Evolutionary conservation across 1,140 invertebrate species (phyloP), one percentile per base, ranked within the genome.

Genomic region (Drosophila tani): DNA sequence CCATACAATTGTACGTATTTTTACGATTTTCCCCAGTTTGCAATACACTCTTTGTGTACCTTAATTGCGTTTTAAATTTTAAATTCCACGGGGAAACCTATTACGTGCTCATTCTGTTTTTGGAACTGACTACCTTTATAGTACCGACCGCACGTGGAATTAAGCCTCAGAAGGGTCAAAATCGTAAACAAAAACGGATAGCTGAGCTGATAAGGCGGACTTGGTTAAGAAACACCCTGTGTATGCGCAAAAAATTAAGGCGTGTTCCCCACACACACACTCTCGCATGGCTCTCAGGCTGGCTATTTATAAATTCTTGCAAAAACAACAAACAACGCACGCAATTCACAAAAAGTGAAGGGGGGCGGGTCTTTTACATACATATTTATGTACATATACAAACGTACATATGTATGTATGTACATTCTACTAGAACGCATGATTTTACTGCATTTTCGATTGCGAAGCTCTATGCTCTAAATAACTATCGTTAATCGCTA

Each of bases 271-370:
- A 40, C 43, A 77, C 32, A 59, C 19, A 66, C 32, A 59, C 56
- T 46, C 55, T 60, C 24, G 38, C 17, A 56, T 24, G n/a, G n/a
- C n/a, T n/a, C n/a, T 82, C 68, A 68, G 58, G 70, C 77, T 35
- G 65, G 71, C 81, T 87, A 88, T 84, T 87, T 87, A 81, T 87
- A 87, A 84, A 78, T 49, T 63, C 59, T 78, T 77, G 68, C 84
- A 87, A 83, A 79, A 86, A 86, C 75, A 86, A 79, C 63, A 79
- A 71, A 71, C 46, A 75, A 49, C 41, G 27, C 53, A 71, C 46
- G 51, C 65, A 78, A 46, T 65, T 51, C 58, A 47, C 40, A 63
- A 56, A 71, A 71, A 62, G 62, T 12, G 49, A 51, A 56, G 47
- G 64, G 65, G 51, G 53, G 38, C 66, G 47, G 24, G 62, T n/a